Evolutionary conservation across 1,140 invertebrate species (phyloP).

Genomic region (Meloidogyne floridensis): DNA sequence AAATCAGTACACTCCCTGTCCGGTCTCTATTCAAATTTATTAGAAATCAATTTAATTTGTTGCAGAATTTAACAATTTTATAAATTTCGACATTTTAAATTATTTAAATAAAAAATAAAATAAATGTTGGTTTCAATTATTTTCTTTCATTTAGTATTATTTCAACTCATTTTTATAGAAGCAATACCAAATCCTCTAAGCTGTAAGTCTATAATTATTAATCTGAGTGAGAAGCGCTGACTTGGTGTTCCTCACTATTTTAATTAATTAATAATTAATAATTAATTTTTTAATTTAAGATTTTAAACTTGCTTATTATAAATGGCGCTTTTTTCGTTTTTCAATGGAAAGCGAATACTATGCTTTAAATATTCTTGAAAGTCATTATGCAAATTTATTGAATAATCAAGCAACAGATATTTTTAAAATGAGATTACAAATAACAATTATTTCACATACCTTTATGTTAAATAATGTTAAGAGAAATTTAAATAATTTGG

Average conservation of each 20-base stretch:
- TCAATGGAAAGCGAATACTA: not conserved
- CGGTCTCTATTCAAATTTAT: too few relatives aligned
- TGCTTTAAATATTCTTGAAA: not conserved
- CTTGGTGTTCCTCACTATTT: not conserved
- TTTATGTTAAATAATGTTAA: not conserved
- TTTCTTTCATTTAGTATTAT: not conserved
- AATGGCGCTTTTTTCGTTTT: conserved; percentile 1
- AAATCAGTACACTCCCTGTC: too few relatives aligned
- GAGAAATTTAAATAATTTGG: not conserved
- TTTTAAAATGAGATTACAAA: not conserved
- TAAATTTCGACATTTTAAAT: not conserved
- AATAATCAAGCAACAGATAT: not conserved
- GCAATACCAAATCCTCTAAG: not conserved
- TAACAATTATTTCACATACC: not conserved
- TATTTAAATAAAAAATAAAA: not conserved
- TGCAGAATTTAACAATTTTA: too few relatives aligned
- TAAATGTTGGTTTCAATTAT: not conserved
- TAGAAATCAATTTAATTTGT: too few relatives aligned
- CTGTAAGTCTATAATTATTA: not conserved
- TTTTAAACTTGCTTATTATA: not conserved
- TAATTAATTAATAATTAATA: not conserved
- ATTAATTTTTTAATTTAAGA: not conserved
- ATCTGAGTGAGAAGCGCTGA: too few relatives aligned
- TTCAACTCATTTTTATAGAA: not conserved
- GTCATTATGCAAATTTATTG: not conserved